Conservation (phyloP, 2,797 vertebrate species). For the Arctocebus calabarensis region DNA sequence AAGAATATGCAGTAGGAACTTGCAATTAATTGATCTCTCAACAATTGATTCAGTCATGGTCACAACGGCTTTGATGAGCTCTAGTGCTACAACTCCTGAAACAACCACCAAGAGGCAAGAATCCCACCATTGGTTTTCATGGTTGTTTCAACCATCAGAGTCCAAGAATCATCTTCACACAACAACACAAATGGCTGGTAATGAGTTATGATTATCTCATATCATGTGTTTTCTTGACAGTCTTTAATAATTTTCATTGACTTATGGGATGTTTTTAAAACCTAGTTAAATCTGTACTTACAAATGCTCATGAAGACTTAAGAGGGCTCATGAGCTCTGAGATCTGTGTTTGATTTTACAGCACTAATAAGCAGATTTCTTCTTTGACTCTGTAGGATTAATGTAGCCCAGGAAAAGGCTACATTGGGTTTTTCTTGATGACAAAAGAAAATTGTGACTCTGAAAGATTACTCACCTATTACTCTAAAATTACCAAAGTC, state of each 20-base stretch:
- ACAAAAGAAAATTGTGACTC: background rate
- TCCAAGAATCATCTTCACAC: conserved; percentile 50
- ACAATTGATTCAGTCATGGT: conserved; percentile 65
- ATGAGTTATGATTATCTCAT: conserved; percentile 45
- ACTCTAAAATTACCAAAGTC: background rate
- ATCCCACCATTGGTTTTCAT: conserved; percentile 64
- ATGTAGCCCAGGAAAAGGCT: background rate
- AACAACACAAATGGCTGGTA: conserved; percentile 69
- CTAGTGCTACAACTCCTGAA: conserved; percentile 42
- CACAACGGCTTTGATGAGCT: conserved; percentile 74
- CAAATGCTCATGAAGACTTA: background rate
- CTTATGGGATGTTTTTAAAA: background rate
- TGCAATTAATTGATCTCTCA: conserved; percentile 71
- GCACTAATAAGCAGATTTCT: conserved; percentile 14
- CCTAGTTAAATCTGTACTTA: background rate
- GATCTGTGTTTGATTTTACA: background rate
- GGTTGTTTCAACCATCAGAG: conserved; percentile 67
- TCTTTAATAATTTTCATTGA: conserved; percentile 44
- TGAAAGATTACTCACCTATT: background rate
- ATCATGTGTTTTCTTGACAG: background rate
- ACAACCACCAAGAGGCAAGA: conserved; percentile 49
- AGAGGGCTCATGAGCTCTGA: background rate
- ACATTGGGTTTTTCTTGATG: background rate
- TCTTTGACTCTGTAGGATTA: conserved; percentile 1
- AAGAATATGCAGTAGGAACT: conserved; percentile 5